Evolutionary conservation across 1,140 invertebrate genomes (phyloP).

Genomic region (Tetragnatha versicolor): DNA sequence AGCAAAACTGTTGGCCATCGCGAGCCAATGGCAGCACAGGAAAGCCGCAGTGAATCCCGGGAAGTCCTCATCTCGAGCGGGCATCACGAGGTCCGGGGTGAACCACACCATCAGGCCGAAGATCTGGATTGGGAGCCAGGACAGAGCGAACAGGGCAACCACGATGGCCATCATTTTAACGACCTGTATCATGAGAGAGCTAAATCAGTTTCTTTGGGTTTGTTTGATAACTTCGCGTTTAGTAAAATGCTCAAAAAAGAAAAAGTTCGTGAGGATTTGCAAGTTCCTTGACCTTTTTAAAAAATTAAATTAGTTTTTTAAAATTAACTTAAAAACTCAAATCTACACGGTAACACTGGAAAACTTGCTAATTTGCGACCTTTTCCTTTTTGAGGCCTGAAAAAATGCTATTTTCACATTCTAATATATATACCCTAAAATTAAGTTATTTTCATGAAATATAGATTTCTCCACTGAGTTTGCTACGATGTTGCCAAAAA

Average conservation of each 20-base stretch:
- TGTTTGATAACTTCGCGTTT: background rate
- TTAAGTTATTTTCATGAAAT: no score
- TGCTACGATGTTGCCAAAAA: no score
- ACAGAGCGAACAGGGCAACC: constrained; percentile 67
- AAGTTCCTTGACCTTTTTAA: background rate
- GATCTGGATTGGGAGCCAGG: constrained; percentile 68
- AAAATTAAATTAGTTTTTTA: background rate
- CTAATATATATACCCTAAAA: no score
- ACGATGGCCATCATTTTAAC: constrained; percentile 54
- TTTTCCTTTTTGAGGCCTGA: no score
- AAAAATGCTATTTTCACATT: no score
- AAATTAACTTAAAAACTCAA: background rate
- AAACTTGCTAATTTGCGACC: background rate
- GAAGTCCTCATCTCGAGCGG: constrained; percentile 60
- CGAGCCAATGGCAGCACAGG: constrained; percentile 67
- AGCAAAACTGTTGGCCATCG: constrained; percentile 79
- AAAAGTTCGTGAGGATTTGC: background rate
- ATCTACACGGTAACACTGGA: background rate
- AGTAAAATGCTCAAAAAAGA: background rate
- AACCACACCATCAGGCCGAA: constrained; percentile 63
- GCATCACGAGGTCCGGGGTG: constrained; percentile 55
- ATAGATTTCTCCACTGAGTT: no score
- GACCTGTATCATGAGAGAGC: background rate
- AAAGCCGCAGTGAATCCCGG: constrained; percentile 62
- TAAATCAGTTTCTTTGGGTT: background rate